Evolutionary conservation across 2,113 vertebrate genomes (phyloP).

Genomic region (Albula glossodonta): DNA sequence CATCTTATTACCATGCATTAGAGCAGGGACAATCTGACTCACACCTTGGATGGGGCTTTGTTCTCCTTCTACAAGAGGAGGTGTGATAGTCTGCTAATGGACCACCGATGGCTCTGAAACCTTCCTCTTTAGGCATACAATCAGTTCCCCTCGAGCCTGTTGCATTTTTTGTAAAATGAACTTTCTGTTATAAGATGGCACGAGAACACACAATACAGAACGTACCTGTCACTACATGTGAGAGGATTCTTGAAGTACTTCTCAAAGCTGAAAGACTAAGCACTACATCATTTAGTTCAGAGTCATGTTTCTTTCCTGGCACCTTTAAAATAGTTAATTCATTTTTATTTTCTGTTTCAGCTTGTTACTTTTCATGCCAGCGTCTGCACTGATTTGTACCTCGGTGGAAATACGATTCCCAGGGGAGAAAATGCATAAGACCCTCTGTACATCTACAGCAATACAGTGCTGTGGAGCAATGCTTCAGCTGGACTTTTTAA

Average conservation of each 20-base stretch:
- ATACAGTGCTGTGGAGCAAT: slow-evolving; percentile 9
- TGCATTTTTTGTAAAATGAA: not conserved
- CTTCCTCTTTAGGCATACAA: not conserved
- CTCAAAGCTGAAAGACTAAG: not conserved
- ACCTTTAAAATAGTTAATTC: not conserved
- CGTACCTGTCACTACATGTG: not conserved
- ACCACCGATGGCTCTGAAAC: slow-evolving; percentile 31
- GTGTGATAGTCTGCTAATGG: slow-evolving; percentile 67
- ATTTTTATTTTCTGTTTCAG: not conserved
- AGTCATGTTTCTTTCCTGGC: not conserved
- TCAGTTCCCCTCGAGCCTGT: not conserved
- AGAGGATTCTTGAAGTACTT: not conserved
- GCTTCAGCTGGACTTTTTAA: slow-evolving; percentile 20
- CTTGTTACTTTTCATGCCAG: not conserved
- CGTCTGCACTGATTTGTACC: not conserved
- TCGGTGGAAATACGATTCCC: slow-evolving; percentile 1
- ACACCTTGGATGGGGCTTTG: slow-evolving; percentile 53
- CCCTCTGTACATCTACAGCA: slow-evolving; percentile 13
- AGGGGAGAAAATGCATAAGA: not conserved
- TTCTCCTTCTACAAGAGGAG: slow-evolving; percentile 50
- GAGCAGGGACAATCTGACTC: slow-evolving; percentile 52
- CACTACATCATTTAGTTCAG: not conserved
- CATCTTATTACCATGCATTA: slow-evolving; percentile 54
- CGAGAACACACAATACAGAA: not conserved
- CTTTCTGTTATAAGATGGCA: not conserved